Evolutionary conservation across 35 echinoderm and acorn worm species (phyloP), one percentile per base, ranked within the genome.

Genomic region (Ophioderma brevispina): DNA sequence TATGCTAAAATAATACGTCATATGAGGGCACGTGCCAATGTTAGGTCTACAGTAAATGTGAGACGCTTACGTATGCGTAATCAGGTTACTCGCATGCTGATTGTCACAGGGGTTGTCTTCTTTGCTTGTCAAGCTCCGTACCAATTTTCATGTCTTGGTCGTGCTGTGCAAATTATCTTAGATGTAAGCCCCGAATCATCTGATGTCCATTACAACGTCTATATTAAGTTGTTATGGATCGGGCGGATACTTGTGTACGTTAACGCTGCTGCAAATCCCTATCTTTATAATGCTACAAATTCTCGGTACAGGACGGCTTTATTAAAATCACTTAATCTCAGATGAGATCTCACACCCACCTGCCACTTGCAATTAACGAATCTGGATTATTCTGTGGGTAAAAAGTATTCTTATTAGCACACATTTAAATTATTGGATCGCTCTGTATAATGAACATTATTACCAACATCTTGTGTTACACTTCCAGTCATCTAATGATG

Each of bases 231-330:
- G 1, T 70, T 70, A 15, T 41, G 76, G 42, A 40, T 78, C 23
- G 63, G 79, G 8, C 87, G 95, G 18, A 64, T 93, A 18, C 78
- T 97, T 33, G 70, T 97, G 5, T 97, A 93, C 31, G 76, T 97
- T 0, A 97, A 97, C 70, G 90, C 95, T 35, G 87, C 95, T 39
- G 88, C 91, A 33, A 97, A 97, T 56, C 95, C 95, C 1, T 78
- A 94, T 31, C 40, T 97, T 1, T 97, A 97, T 40, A 97, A 94
- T 55, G 37, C 91, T 19, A 97, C 91, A 33, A 92, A 90, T 0
- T 86, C 87, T 8, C 90, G 90, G 75, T 97, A 92, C 59, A 70
- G 59, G n/a, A 70, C 10, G n/a, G 59, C 59, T 2, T 25, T 70
- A 2, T 30, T 70, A 25, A 18, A 70, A 15, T 70, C 23, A 70